These are phyloP conservation scores for Ephialtes manifestator DNA, from an alignment of 2,888 invertebrate genomes.

Conservation along the genomic window DNA sequence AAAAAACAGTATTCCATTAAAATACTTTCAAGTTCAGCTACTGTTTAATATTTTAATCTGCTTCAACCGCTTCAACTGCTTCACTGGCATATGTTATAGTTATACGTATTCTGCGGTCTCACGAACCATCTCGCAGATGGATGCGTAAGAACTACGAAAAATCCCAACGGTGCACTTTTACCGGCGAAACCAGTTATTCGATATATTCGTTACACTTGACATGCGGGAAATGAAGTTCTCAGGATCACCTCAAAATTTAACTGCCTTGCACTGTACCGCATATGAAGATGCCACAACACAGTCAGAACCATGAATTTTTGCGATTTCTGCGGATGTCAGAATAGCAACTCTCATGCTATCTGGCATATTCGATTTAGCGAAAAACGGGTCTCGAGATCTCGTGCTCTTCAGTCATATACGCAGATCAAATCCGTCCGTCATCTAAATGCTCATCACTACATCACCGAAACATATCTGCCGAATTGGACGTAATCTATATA, in stretches of 20 bases:
- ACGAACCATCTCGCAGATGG: not conserved
- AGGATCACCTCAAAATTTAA: constrained; percentile 11
- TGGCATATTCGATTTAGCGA: constrained; percentile 33
- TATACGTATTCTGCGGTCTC: not conserved
- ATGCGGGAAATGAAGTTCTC: constrained; percentile 38
- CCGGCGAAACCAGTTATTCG: constrained; percentile 14
- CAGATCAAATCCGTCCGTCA: not conserved
- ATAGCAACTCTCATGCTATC: not conserved
- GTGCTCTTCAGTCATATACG: not conserved
- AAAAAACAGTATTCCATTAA: not conserved
- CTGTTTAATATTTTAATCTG: not conserved
- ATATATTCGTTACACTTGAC: constrained; percentile 27
- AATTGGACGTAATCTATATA: not conserved
- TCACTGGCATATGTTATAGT: not conserved
- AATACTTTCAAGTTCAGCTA: not conserved
- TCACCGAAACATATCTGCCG: not conserved
- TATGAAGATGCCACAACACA: not conserved
- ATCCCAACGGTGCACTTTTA: constrained; percentile 12
- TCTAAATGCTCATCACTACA: not conserved
- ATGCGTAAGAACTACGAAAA: constrained; percentile 7
- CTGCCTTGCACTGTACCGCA: not conserved
- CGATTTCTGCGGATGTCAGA: constrained; percentile 7
- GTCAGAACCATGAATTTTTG: not conserved
- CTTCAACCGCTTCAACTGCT: not conserved
- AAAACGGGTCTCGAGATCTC: not conserved